Evolutionary conservation across 2,888 invertebrate species (phyloP), one percentile per base, ranked within the genome.

Genomic region (Empis livida): DNA sequence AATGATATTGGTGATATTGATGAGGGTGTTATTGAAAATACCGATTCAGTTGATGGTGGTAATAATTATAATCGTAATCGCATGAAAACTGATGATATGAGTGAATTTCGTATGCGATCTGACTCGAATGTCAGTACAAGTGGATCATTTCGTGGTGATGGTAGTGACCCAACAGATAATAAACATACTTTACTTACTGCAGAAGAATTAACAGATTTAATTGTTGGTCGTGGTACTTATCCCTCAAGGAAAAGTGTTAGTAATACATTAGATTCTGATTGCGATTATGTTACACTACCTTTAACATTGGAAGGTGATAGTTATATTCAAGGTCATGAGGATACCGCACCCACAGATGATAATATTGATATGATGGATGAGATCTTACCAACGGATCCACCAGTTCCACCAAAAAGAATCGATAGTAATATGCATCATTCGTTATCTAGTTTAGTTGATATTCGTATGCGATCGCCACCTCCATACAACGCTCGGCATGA

Each of bases 91-190:
- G 67, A 68, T 40, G 73, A 73, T 54, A 71, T 71, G 54, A 70
- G 64, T 45, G 59, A 65, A 43, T 82, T 81, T 60, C 71, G 84
- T 49, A 73, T 79, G 60, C 71, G 84, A 47, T 82, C 86, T 38
- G 85, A 87, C 60, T 89, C 89, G 2, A 82, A 84, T 56, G 77
- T 84, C 1, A 88, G 88, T 63, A 80, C 81, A n/a, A 73, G 78
- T 30, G 79, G 78, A 17, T 88, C 88, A 44, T 89, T 89, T 63
- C 81, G 87, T 43, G 89, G 89, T 4, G 89, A 89, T 59, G 89
- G 89, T n/a, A 89, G 88, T 61, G 89, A 89, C 66, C 89, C 89
- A 4, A 84, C 88, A 2, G 85, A 85, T 61, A 80, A 77, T 53
- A 80, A 81, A 56, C 84, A 82, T 53, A 79, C 82, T 17, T 70